Evolutionary conservation across 2,888 invertebrate species (phyloP).

Genomic region (Phanerotoma sp.): DNA sequence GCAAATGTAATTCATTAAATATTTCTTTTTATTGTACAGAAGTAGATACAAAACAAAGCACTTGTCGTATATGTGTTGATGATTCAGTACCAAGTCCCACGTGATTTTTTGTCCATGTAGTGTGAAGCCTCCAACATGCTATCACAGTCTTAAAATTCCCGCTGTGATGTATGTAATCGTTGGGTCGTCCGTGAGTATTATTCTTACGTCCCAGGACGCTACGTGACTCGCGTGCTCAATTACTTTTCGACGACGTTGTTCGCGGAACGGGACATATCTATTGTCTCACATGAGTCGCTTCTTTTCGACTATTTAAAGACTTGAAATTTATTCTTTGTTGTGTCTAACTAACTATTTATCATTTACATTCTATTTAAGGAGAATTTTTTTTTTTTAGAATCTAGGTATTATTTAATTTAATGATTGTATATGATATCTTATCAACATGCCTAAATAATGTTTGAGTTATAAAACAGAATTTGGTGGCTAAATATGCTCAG

Average conservation of each 20-base stretch:
- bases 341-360: not conserved
- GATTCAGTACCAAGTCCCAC: no score
- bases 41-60: no score
- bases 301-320: not conserved
- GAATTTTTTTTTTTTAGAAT: not conserved
- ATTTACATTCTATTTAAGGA: not conserved
- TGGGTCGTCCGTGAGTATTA: not conserved
- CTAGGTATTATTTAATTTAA: not conserved
- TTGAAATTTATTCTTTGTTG: not conserved
- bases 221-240: slow-evolving; percentile 11
- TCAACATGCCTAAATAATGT: no score
- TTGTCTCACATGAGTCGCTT: not conserved
- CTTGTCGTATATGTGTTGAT: no score
- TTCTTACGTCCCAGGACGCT: slow-evolving; percentile 4
- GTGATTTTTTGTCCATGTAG: no score
- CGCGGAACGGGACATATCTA: not conserved
- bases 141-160: no score
- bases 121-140: no score
- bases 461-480: no score
- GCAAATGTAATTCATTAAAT: no score
- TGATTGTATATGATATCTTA: no score
- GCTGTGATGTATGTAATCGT: not conserved
- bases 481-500: no score
- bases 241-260: not conserved
- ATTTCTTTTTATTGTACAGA: no score